Percentiles rank a stretch among this genome's conserved stretches.
Conservation (phyloP, 2,797 vertebrate genomes). For the Iguana delicatissima region DNA sequence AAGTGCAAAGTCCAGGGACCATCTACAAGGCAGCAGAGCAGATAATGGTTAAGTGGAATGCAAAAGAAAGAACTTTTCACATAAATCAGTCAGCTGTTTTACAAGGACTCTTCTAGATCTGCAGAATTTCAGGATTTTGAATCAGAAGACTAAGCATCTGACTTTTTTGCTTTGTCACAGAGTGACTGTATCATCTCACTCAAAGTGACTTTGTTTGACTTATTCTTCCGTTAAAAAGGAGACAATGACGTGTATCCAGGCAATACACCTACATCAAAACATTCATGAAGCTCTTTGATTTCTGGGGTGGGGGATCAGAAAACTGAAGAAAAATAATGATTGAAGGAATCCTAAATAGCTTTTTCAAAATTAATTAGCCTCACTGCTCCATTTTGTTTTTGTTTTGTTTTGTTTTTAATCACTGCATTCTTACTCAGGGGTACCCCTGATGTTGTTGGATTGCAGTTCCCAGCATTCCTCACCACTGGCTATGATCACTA, state of each 20-base stretch:
- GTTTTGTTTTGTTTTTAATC: conserved; percentile 26
- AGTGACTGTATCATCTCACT: not conserved
- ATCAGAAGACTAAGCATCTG: not conserved
- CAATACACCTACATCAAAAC: not conserved
- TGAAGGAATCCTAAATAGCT: conserved; percentile 49
- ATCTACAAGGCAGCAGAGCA: conserved; percentile 20
- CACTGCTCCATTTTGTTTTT: conserved; percentile 7
- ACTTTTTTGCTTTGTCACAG: not conserved
- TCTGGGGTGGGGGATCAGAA: not conserved
- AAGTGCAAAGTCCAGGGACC: conserved; percentile 18
- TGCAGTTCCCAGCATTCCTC: no score
- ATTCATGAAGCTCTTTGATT: not conserved
- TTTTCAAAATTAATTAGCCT: conserved; percentile 52
- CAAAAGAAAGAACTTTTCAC: conserved; percentile 1
- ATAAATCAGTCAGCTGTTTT: conserved; percentile 45
- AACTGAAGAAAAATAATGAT: not conserved
- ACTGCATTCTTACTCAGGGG: not conserved
- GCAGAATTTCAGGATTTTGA: conserved; percentile 21
- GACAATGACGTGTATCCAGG: not conserved
- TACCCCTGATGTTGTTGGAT: no score
- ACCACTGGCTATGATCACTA: no score
- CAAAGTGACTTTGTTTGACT: not conserved
- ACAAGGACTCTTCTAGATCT: conserved; percentile 44
- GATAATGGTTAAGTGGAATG: not conserved
- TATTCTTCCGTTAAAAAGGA: not conserved